Evolutionary conservation across 2,797 vertebrate genomes (phyloP).

Genomic region (Nyctibius grandis): DNA sequence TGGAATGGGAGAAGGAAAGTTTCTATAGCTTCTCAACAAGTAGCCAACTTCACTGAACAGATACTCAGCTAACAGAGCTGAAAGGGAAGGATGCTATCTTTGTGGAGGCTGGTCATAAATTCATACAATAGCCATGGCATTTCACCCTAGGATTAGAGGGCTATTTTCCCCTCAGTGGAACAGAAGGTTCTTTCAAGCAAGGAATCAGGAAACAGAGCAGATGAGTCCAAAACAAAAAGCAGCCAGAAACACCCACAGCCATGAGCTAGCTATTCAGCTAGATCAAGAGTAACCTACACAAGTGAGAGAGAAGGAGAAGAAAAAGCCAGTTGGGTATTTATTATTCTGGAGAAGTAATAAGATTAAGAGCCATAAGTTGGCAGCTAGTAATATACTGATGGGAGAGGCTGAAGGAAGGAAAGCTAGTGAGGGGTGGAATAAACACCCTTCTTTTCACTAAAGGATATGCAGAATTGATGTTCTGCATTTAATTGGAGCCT

Average conservation of each 20-base stretch:
- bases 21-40: background rate
- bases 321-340: background rate
- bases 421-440: background rate
- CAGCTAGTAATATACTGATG: background rate
- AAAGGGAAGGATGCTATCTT: background rate
- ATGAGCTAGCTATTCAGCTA: slow-evolving; percentile 14
- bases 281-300: background rate
- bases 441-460: background rate
- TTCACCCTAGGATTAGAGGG: background rate
- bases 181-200: slow-evolving; percentile 29
- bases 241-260: background rate
- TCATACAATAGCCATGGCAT: background rate
- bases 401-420: background rate
- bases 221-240: background rate
- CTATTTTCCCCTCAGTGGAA: slow-evolving; percentile 3
- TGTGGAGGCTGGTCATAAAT: background rate
- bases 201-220: background rate
- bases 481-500: background rate
- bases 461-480: background rate
- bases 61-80: background rate
- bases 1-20: background rate
- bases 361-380: background rate
- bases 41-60: background rate
- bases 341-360: background rate
- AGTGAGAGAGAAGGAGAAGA: background rate